Conservation (phyloP, 53 echinoderm and acorn worm species). For the Luidia sarsii region DNA sequence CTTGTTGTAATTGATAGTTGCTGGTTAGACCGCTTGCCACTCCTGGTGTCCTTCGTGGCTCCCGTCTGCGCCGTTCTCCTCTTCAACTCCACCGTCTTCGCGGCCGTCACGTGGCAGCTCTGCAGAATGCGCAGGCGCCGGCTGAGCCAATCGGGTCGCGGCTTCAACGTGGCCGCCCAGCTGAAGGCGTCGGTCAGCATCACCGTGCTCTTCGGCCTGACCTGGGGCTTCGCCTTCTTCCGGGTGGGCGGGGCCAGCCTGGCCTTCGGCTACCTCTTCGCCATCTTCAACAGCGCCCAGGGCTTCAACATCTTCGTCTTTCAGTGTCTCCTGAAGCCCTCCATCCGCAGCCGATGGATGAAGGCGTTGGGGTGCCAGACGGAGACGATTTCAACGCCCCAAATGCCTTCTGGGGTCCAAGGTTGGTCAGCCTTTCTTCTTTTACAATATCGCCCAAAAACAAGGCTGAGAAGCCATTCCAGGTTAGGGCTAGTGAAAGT, state of each 20-base stretch:
- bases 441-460: too few relatives aligned
- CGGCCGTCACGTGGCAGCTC: conserved; percentile 75
- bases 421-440: too few relatives aligned
- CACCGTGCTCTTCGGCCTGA: conserved; percentile 87
- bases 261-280: conserved; percentile 88
- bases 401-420: too few relatives aligned
- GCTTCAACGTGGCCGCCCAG: conserved; percentile 75
- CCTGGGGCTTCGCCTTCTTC: conserved; percentile 80
- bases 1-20: conserved; percentile 72
- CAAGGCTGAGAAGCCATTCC: too few relatives aligned
- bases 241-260: conserved; percentile 74
- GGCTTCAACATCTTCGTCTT: conserved; percentile 86
- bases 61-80: conserved; percentile 79
- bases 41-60: conserved; percentile 75
- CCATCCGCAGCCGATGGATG: conserved; percentile 71
- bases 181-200: conserved; percentile 78
- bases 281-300: conserved; percentile 86
- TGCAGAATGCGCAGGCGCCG: conserved; percentile 73
- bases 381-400: not conserved
- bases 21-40: conserved; percentile 70
- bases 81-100: conserved; percentile 81
- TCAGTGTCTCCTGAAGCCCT: conserved; percentile 79
- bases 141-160: conserved; percentile 56
- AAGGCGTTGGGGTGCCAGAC: not conserved
- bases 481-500: too few relatives aligned